Base-by-base conservation (phyloP, 2,888 invertebrate species). In the Limenitis camilla region DNA sequence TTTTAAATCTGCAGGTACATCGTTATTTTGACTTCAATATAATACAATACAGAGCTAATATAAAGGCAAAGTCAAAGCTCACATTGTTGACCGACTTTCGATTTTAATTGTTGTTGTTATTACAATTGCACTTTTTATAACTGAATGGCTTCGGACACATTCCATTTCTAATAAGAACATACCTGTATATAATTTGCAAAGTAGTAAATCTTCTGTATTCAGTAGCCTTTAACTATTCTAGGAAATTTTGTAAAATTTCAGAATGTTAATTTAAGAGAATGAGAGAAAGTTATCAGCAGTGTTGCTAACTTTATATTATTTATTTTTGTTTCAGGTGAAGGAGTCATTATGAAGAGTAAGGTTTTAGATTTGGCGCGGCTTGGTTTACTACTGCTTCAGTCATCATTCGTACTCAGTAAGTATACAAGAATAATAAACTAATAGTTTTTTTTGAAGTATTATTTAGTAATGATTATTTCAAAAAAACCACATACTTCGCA, bases 311-410 rank as follows among this genome's bases (percentile, higher is more conserved):
- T 35, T 8, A 33, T 35, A 30, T 8, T 42, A 7, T 29, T 50
- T 35, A 40, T 30, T 19, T 38, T 55, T 52, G 46, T 55, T 57
- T 5, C 73, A 84, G 84, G 71, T 69, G 70, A 70, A 66, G 64
- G 62, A n/a, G n/a, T n/a, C 64, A 64, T 70, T 75, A 74, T 87
- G 87, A 76, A 69, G 72, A 75, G 76, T 65, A 80, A 77, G 60
- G 73, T 76, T 75, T 78, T 83, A 75, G 81, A 81, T 73, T 62
- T 79, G 60, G 81, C 84, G 78, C 81, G 72, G 74, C 74, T 85
- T 60, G 78, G 76, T 70, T 66, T 86, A 60, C 65, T 87, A 52
- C 65, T 84, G 62, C 59, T 87, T 55, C 86, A 87, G 62, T 76
- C 77, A 50, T 74, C 86, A 31, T 68, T 75, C 52, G 85, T 74